Evolutionary conservation across 2,113 vertebrate species (phyloP), one percentile per base, ranked within the genome.

Genomic region (Perognathus longimembris): DNA sequence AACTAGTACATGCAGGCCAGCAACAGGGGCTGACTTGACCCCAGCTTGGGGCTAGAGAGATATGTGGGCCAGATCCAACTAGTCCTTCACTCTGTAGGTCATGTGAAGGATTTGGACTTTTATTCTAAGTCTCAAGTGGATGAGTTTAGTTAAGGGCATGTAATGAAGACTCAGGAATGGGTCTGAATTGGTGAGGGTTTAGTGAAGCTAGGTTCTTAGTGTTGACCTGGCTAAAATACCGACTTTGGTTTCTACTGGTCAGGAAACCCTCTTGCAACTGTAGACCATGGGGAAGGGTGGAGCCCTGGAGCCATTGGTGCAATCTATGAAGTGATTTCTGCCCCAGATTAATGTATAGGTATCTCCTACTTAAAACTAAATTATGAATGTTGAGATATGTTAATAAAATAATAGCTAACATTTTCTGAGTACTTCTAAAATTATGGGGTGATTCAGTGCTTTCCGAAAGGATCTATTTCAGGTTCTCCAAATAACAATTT

Each of bases 391-490:
- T 5, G 36, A 89, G 85, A 90, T 90, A 90, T 92, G 85, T 50
- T 86, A 87, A 87, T 93, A 89, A 90, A 89, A 77, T 85, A 86
- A 79, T 87, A 89, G 78, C 69, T 66, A 82, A 86, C 69, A 76
- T 75, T 85, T 92, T 90, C 38, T 9, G 36, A 88, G 78, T 86
- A 42, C 36, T 90, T 88, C 73, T 1, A 90, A 67, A 90, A 80
- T 94, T 81, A 63, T 75, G 69, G 66, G 32, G 61, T 94, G 85
- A 92, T 90, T 93, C 85, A 63, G 30, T 94, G 73, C 57, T 93
- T 95, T 95, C 78, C 71, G 54, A 38, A 88, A 92, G 64, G 15
- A 59, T 87, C 77, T 80, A 10, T 91, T 92, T 92, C 50, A 61
- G 40, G 20, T 78, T 91, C 67, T 93, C 42, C 70, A 91, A 83